These are phyloP conservation scores for Falco concolor DNA, from an alignment of 2,797 vertebrate genomes.

Conservation along the genomic window DNA sequence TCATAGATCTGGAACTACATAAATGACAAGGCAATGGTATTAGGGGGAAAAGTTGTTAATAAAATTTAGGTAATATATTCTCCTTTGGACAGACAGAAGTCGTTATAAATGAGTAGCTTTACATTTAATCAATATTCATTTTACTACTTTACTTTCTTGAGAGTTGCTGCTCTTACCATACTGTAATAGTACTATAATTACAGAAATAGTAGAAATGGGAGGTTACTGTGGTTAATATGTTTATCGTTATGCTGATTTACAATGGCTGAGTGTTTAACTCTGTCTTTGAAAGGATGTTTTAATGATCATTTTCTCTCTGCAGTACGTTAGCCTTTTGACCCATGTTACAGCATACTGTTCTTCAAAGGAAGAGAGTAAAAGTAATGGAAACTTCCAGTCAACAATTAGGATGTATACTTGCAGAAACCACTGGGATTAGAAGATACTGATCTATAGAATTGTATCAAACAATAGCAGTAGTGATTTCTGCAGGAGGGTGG, in stretches of 20 bases:
- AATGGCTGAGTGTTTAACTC: not conserved
- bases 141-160: not conserved
- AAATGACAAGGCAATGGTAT: not conserved
- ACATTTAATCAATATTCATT: not conserved
- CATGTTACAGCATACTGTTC: not conserved
- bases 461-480: not conserved
- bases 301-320: not conserved
- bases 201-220: not conserved
- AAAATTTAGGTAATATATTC: not conserved
- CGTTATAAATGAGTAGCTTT: not conserved
- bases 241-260: not conserved
- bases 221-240: not conserved
- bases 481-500: not conserved
- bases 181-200: not conserved
- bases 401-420: not conserved
- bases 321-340: not conserved
- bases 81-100: not conserved
- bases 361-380: not conserved
- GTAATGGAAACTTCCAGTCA: not conserved
- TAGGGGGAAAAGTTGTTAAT: not conserved
- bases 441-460: not conserved
- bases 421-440: not conserved
- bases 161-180: not conserved
- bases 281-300: not conserved
- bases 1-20: too few species aligned